Evolutionary conservation across 2,888 invertebrate genomes (phyloP).

Genomic region (Arenicola marina): DNA sequence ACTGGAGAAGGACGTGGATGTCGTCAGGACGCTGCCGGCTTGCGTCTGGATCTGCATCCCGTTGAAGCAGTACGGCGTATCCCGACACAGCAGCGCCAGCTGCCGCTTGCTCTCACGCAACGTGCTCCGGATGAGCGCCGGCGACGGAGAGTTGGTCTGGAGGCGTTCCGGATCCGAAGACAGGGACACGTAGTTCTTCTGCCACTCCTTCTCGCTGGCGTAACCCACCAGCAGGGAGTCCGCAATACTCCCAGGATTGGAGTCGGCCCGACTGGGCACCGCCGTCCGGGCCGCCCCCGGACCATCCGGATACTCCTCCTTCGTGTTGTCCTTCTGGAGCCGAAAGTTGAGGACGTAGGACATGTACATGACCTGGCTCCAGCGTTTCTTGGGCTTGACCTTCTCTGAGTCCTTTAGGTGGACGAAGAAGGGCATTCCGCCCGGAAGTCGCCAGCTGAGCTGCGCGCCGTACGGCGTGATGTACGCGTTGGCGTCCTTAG

Average conservation of each 20-base stretch:
- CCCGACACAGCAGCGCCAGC: neutral
- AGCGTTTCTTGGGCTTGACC: conserved; percentile 47
- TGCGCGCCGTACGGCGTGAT: conserved; percentile 46
- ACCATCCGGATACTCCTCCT: too few relatives aligned
- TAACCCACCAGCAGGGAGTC: conserved; percentile 19
- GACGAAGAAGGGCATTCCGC: conserved; percentile 43
- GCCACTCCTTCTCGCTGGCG: conserved; percentile 22
- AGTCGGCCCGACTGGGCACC: too few relatives aligned
- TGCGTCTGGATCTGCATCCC: neutral
- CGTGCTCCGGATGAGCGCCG: neutral
- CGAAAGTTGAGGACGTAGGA: conserved; percentile 41
- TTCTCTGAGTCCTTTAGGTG: conserved; percentile 44
- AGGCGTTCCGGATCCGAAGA: neutral
- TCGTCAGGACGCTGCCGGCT: neutral
- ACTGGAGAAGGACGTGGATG: neutral
- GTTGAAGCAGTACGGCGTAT: neutral
- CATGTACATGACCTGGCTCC: conserved; percentile 52
- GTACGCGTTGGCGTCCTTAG: conserved; percentile 31
- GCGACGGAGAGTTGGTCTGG: neutral
- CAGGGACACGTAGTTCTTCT: conserved; percentile 8
- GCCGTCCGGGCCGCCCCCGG: too few relatives aligned
- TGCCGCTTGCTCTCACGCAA: conserved; percentile 2
- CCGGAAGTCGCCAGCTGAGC: conserved; percentile 37
- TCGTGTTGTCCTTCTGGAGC: neutral
- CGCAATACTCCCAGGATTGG: neutral